phyloP scores from a whole-genome alignment of 2,888 invertebrate genomes.

The Cataglyphis cursor region DNA sequence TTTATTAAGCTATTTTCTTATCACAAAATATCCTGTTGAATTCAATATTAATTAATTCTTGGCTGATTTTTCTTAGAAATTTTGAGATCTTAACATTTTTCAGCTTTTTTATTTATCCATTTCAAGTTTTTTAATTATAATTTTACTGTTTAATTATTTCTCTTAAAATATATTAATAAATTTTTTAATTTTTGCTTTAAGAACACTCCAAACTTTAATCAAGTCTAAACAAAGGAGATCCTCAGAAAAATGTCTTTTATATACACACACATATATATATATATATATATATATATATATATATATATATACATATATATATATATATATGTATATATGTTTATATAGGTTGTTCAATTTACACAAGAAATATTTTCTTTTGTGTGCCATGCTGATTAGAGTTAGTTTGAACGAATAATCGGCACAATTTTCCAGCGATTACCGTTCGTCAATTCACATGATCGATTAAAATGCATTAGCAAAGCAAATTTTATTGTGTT shows the following conservation, averaged over 20 bases:
- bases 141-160: no score
- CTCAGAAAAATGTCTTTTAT: neutral
- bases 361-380: neutral
- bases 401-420: neutral
- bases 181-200: no score
- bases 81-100: neutral
- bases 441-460: neutral
- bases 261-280: neutral
- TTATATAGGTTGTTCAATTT: neutral
- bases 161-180: no score
- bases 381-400: neutral
- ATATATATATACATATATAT: neutral
- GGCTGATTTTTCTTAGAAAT: neutral
- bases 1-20: neutral
- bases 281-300: neutral
- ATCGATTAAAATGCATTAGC: conserved; percentile 47
- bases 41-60: neutral
- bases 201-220: neutral
- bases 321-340: neutral
- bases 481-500: conserved; percentile 49
- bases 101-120: neutral
- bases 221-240: neutral
- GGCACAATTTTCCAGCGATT: conserved; percentile 28
- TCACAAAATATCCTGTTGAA: neutral
- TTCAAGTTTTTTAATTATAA: neutral